Evolutionary conservation across 2,113 vertebrate species (phyloP), one percentile per base, ranked within the genome.

Genomic region (Oxygymnocypris stewartii): DNA sequence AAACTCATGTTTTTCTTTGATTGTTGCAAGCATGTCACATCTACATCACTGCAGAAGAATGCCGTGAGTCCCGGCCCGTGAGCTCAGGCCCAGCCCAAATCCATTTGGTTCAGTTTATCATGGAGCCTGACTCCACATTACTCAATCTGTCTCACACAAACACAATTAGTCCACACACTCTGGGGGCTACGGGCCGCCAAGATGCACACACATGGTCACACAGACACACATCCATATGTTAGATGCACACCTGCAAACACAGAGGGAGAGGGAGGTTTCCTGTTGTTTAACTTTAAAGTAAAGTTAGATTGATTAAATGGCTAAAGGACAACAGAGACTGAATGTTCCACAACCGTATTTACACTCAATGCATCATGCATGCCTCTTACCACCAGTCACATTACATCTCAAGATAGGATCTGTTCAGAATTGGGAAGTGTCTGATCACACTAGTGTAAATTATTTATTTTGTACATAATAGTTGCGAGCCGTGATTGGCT

Each of bases 101-200:
- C 87, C 91, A 91, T 92, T 93, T 91, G 90, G 86, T 90, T 93
- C 79, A 80, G 89, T 90, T 92, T 88, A 92, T 78, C 73, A 81
- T 79, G 76, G 82, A 83, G 87, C 77, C 0, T 12, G 78, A 79
- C 63, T 3, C 35, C 35, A 81, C 44, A 54, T 37, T 51, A 61
- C 13, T 40, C 20, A 82, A 86, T 76, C 82, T 1, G 18, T 40
- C 49, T n/a, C 65, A 74, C 61, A 65, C 20, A 23, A 84, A 80
- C 78, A 88, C 18, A 59, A 87, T 82, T 71, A 82, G 16, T 71
- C 63, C 23, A 35, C 63, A 71, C 44, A 71, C 63, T 71, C 80
- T 51, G 28, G 65, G 44, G 81, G 44, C 25, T 71, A 71, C 28
- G 6, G 65, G 11, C 25, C 20, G 28, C 63, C 81, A 71, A 82